Evolutionary conservation across 2,888 invertebrate genomes (phyloP).

Genomic region (Volucella zonaria): DNA sequence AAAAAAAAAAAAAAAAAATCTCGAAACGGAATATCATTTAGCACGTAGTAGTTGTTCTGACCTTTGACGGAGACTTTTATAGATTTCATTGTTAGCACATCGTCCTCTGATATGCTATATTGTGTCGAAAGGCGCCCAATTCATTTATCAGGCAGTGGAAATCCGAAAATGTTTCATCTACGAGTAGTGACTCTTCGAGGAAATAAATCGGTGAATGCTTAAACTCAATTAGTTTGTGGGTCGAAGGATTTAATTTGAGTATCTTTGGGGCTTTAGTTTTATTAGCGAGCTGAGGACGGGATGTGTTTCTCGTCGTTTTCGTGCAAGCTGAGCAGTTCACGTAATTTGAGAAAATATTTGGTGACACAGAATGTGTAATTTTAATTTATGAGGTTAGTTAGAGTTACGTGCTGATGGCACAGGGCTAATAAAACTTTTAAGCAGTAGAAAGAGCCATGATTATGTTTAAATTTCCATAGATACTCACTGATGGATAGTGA

Average conservation of each 20-base stretch:
- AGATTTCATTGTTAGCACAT: conserved; percentile 37
- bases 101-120: conserved; percentile 7
- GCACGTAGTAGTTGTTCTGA: conserved; percentile 58
- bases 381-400: conserved; percentile 46
- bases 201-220: conserved; percentile 56
- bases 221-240: conserved; percentile 60
- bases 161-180: conserved; percentile 29
- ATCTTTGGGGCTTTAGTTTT: conserved; percentile 55
- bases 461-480: too few relatives aligned
- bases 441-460: too few relatives aligned
- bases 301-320: conserved; percentile 14
- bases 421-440: too few relatives aligned
- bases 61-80: conserved; percentile 37
- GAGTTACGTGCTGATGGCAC: background rate
- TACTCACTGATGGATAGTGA: too few relatives aligned
- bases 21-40: conserved; percentile 54
- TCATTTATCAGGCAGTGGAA: conserved; percentile 34
- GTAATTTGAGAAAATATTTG: conserved; percentile 61
- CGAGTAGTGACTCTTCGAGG: conserved; percentile 5
- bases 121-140: conserved; percentile 46
- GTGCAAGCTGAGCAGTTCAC: conserved; percentile 21
- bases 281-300: conserved; percentile 1
- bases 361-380: conserved; percentile 56
- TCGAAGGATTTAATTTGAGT: conserved; percentile 57
- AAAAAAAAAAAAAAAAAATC: conserved; percentile 21